Evolutionary conservation across 2,113 vertebrate genomes (phyloP).

Genomic region (Columba janthina): DNA sequence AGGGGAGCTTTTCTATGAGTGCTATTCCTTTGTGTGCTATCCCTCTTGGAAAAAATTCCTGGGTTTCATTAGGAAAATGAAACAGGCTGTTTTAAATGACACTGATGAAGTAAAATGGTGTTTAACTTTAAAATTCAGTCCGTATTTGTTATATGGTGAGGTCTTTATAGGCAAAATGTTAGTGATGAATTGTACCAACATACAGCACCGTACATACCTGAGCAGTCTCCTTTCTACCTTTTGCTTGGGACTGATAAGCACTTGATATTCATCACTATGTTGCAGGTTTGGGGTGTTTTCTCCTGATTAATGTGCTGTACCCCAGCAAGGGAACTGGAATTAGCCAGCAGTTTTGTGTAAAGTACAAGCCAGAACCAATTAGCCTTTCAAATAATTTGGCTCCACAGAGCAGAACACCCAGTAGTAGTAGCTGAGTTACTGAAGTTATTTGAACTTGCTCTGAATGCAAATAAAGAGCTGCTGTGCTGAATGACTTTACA

Average conservation of each 20-base stretch:
- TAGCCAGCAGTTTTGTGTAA: not conserved
- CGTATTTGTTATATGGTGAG: not conserved
- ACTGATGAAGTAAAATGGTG: not conserved
- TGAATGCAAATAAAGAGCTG: slow-evolving; percentile 14
- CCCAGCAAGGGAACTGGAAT: not conserved
- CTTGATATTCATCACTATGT: not conserved
- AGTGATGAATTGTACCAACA: not conserved
- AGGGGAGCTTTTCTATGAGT: not conserved
- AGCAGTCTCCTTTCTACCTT: not conserved
- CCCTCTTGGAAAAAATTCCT: not conserved
- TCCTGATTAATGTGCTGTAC: not conserved
- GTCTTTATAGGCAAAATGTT: not conserved
- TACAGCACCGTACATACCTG: not conserved
- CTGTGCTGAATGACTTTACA: not conserved
- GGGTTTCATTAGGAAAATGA: not conserved
- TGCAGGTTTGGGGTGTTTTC: accelerated
- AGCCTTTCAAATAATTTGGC: slow-evolving; percentile 16
- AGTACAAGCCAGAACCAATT: slow-evolving; percentile 3
- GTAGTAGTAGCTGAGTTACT: not conserved
- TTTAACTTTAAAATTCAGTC: not conserved
- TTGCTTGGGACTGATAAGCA: not conserved
- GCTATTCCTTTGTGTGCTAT: not conserved
- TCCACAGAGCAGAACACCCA: not conserved
- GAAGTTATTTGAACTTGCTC: not conserved
- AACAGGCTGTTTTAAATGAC: not conserved